Evolutionary conservation across 2,113 vertebrate species (phyloP), one percentile per base, ranked within the genome.

Genomic region (Montifringilla adamsi): DNA sequence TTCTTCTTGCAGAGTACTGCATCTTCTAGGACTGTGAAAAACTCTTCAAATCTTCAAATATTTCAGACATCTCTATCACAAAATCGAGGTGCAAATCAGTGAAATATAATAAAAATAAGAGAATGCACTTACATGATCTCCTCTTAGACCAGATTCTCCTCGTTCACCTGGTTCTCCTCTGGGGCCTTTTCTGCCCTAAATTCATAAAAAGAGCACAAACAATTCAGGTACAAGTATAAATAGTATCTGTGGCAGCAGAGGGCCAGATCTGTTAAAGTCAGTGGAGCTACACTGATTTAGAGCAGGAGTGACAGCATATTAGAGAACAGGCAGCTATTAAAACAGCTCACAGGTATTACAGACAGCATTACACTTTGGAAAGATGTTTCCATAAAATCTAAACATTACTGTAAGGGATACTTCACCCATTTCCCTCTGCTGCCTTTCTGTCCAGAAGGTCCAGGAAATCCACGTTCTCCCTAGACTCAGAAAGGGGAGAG

Each of bases 141-240:
- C 98, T 98, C 98, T 98, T 64, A 98, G 88, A 75, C 98, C 98
- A 97, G 84, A 94, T 80, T 98, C 92, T 94, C 98, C 99, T 83
- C 55, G 93, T 9, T 95, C 92, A 35, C 98, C 98, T 26, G 83
- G 52, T 70, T 96, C 96, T 84, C 99, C 98, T 90, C 72, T 91
- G 72, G 92, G 95, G 30, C 98, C 98, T 52, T 96, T 98, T 94
- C 92, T 98, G 62, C 99, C 99, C 99, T 99, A 92, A 90, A 94
- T 88, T 64, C 26, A 37, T 77, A 39, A 78, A 86, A 88, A 86
- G 41, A 94, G 30, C 31, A 89, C 21, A 84, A 46, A 37, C 53
- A 82, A 62, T 79, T 87, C 20, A 13, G n/a, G 18, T 78, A 41
- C 13, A 60, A 53, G 5, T 55, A 72, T 5, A 73, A 62, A 90